These are phyloP conservation scores for Eonycteris spelaea DNA, from an alignment of 2,113 vertebrate genomes.

Conservation along the genomic window DNA sequence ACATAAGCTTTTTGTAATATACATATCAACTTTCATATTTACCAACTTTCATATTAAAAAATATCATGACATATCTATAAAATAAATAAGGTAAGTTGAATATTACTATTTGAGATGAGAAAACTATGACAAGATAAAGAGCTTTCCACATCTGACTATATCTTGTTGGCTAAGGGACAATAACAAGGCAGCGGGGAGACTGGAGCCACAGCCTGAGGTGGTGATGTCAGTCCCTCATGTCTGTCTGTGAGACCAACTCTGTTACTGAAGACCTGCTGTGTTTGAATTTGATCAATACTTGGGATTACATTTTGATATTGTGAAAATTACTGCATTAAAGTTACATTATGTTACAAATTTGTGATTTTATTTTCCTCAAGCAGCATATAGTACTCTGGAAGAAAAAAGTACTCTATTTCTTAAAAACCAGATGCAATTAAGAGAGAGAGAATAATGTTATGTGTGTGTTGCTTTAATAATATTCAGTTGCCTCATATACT, in stretches of 20 bases:
- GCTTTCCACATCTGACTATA: background rate
- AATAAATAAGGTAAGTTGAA: background rate
- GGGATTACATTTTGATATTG: background rate
- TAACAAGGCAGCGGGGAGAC: background rate
- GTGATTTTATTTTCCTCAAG: background rate
- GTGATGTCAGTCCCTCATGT: background rate
- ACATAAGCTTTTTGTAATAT: background rate
- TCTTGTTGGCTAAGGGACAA: background rate
- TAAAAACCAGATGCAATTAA: background rate
- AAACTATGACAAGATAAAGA: background rate
- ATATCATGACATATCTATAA: background rate
- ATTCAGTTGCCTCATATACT: background rate
- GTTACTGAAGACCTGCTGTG: background rate
- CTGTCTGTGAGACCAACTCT: background rate
- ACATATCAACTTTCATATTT: background rate
- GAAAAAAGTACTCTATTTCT: background rate
- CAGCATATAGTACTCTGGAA: background rate
- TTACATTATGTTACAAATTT: background rate
- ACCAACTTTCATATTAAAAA: background rate
- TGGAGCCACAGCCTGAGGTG: fast-evolving
- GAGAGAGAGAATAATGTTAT: background rate
- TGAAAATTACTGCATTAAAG: background rate
- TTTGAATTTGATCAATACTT: background rate
- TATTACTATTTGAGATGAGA: background rate
- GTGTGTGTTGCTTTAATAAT: background rate